Evolutionary conservation across 2,888 invertebrate species (phyloP).

Genomic region (Leistus spinibarbis): DNA sequence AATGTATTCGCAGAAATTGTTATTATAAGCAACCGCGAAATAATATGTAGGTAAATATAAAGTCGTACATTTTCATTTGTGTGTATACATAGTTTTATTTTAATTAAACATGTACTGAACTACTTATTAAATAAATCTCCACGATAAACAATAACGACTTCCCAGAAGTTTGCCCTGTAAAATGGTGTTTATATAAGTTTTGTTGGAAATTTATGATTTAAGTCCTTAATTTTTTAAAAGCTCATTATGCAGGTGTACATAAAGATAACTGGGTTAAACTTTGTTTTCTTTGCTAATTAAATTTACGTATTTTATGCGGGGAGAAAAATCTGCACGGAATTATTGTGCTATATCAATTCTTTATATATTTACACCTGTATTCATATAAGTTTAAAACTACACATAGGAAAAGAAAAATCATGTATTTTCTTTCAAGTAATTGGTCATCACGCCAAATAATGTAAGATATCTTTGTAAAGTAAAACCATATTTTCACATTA

Average conservation of each 20-base stretch:
- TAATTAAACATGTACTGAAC: not conserved
- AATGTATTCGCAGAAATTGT: no score
- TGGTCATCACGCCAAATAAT: no score
- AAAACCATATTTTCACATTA: no score
- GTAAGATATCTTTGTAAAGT: no score
- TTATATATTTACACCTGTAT: no score
- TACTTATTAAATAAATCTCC: not conserved
- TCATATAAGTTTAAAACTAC: no score
- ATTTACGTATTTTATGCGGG: not conserved
- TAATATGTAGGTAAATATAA: not conserved
- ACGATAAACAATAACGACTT: not conserved
- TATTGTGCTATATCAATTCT: not conserved
- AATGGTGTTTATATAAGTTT: not conserved
- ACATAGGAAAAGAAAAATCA: no score
- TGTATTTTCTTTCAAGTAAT: no score
- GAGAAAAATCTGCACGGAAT: not conserved
- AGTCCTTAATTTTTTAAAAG: not conserved
- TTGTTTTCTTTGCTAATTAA: not conserved
- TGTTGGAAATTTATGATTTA: not conserved
- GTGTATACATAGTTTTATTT: not conserved
- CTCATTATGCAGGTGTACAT: not conserved
- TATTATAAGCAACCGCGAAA: no score
- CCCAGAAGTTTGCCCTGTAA: not conserved
- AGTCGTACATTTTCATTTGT: no score
- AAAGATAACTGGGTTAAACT: not conserved